Conservation (phyloP, 2,113 vertebrate genomes). For the Capreolus pygargus region DNA sequence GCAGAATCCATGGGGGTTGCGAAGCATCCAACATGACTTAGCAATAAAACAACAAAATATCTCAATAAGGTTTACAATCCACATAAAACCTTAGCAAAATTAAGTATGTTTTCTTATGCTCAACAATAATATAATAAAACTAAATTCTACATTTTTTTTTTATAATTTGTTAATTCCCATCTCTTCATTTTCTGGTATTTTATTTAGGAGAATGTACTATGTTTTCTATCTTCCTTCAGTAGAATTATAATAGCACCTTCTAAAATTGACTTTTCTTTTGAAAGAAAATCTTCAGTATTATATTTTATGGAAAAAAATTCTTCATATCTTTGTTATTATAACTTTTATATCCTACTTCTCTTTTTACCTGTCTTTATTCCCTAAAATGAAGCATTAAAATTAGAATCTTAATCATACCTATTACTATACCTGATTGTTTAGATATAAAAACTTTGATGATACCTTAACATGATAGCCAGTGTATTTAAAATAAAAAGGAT, state of each 20-base stretch:
- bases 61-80: neutral
- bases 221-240: neutral
- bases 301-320: neutral
- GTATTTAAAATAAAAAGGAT: neutral
- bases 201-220: neutral
- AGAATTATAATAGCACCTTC: neutral
- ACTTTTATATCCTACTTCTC: neutral
- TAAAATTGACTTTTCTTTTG: neutral
- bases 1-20: neutral
- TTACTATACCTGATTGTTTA: neutral
- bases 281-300: neutral
- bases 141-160: neutral
- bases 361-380: neutral
- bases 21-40: neutral
- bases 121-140: neutral
- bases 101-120: neutral
- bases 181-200: neutral
- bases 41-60: neutral
- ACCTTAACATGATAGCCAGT: neutral
- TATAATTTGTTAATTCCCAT: neutral
- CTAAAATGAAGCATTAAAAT: neutral
- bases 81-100: neutral
- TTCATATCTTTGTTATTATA: neutral
- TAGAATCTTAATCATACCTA: neutral
- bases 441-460: neutral